Base-by-base conservation (phyloP, 1,140 invertebrate genomes). In the Ooceraea biroi region DNA sequence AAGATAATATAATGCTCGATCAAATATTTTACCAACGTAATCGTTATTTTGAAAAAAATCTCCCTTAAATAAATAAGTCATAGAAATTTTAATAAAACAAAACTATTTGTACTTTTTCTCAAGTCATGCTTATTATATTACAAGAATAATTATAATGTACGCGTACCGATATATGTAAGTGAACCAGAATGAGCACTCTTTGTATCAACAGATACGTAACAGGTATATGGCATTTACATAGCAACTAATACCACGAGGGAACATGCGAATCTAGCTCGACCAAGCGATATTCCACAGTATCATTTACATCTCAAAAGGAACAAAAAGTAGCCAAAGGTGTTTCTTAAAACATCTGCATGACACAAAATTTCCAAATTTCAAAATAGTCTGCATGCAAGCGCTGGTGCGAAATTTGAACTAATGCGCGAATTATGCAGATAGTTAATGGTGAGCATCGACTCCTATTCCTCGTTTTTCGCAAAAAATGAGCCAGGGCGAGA, bases 271-370 rank as follows among this genome's bases (percentile, higher is more conserved):
- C 8, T 4, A 22, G 55, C 27, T 41, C 27, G 17, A 1, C 17
- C 46, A 19, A 76, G 44, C 72, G 58, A 44, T 19, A 41, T 17
- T 65, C 73, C 65, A 65, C 48, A 22, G 60, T 77, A 65, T 65
- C 44, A 66, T 66, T 77, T 66, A 22, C 73, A 77, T 77, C 44
- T 65, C n/a, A 10, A 14, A 66, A 65, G 10, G 58, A 11, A 74
- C 27, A 0, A 22, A 65, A 61, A 48, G 11, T 27, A 27, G 7
- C 36, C 17, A 8, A 30, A 76, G 0, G 48, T 17, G 27, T 46
- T 25, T 19, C n/a, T 7, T 10, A 25, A 61, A 63, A 63, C 30
- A 46, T 63, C 48, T 48, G 4, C 41, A n/a, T 19, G 12, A 58
- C 11, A 1, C 25, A 22, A 36, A 36, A n/a, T 30, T 25, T 36